Conservation (phyloP, 2,888 invertebrate species). For the Lasioglossum villosulum region DNA sequence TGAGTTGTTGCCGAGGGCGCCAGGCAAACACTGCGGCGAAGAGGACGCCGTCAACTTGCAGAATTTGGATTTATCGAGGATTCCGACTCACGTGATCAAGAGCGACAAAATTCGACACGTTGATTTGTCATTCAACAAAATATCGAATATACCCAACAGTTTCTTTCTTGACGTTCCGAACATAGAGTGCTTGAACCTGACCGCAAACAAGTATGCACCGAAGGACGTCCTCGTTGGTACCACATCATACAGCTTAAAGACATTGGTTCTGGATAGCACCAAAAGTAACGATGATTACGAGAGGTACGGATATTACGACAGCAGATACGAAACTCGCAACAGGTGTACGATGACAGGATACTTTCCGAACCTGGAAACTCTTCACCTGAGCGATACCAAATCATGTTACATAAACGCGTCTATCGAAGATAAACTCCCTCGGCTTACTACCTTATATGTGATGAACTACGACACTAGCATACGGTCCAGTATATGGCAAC, state of each 20-base stretch:
- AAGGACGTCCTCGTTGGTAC: neutral
- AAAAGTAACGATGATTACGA: no score
- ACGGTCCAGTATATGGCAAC: rapidly evolving
- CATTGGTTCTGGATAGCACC: slow-evolving; percentile 24
- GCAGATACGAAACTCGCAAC: rapidly evolving
- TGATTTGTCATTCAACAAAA: neutral
- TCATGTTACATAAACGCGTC: no score
- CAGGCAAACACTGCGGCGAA: neutral
- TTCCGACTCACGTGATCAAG: neutral
- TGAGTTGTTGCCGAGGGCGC: neutral
- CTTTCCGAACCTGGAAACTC: slow-evolving; percentile 22
- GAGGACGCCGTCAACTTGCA: neutral
- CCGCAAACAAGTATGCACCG: slow-evolving; percentile 2
- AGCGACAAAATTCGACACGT: slow-evolving; percentile 2
- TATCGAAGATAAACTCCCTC: neutral
- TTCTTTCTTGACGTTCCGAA: slow-evolving; percentile 12
- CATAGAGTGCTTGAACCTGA: slow-evolving; percentile 40
- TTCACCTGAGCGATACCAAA: slow-evolving; percentile 4
- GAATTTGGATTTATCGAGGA: neutral
- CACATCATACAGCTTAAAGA: neutral
- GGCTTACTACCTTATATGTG: neutral
- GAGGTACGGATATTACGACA: no score
- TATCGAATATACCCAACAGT: neutral
- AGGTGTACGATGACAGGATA: no score
- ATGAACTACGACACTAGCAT: neutral